Percentiles rank a stretch among this genome's conserved stretches.
phyloP scores from a whole-genome alignment of 2,113 vertebrate genomes.

The Chloropsis cyanopogon region DNA sequence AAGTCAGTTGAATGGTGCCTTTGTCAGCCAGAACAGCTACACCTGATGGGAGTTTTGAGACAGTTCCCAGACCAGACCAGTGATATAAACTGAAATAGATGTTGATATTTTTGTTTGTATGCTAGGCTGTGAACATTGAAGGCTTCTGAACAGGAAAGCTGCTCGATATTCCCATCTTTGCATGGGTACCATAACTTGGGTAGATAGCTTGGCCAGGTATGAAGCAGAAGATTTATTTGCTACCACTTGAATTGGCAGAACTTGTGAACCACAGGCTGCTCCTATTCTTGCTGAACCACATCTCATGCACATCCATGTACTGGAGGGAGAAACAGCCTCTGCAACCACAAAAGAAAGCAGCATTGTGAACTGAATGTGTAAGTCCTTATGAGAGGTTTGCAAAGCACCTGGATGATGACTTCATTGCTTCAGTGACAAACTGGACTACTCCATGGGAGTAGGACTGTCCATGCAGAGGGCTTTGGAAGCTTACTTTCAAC shows the following conservation, averaged over 20 bases:
- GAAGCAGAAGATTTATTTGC: background rate
- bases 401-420: background rate
- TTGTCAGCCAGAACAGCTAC: background rate
- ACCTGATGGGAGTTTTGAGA: background rate
- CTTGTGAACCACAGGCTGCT: background rate
- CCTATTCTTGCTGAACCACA: background rate
- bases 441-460: background rate
- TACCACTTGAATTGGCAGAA: background rate
- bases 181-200: background rate
- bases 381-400: background rate
- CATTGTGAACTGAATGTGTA: fast-evolving
- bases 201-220: background rate
- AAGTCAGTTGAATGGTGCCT: background rate
- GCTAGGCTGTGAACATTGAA: background rate
- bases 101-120: background rate
- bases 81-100: background rate
- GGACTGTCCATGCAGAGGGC: background rate
- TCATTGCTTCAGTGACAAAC: background rate
- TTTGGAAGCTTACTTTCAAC: background rate
- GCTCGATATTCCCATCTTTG: background rate
- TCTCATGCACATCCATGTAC: background rate
- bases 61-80: background rate
- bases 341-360: background rate
- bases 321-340: background rate
- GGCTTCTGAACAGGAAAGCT: background rate